Base-by-base conservation (phyloP, 2,113 vertebrate genomes). In the Syngnathus scovelli region DNA sequence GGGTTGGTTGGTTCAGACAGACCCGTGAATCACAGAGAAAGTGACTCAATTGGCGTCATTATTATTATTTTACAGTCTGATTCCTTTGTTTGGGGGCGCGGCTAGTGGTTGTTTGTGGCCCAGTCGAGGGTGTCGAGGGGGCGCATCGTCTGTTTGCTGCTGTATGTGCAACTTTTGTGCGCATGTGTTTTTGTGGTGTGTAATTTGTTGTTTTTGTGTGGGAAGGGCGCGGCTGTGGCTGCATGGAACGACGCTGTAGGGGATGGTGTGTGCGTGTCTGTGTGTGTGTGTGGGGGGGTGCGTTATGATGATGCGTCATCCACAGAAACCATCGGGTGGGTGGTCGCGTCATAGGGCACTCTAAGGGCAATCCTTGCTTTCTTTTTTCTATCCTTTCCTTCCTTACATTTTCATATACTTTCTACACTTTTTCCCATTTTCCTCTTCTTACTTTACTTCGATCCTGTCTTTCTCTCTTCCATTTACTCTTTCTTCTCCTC, bases 151-250 rank as follows among this genome's bases (percentile, higher is more conserved):
- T 33, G 27, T 33, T 33, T 33, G 27, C 27, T 33, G 27, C 27
- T 33, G 27, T 3, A 33, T 33, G 27, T 33, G 27, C 27, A 33
- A 33, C 27, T 33, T 21, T 70, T 61, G 78, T 58, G 56, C 37
- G 33, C 2, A 16, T 37, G 6, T 12, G 78, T 79, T 77, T 71
- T 80, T 70, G 70, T 64, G 74, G 69, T 62, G 84, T 85, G 83
- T 87, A 85, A 88, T 89, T 88, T 83, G 86, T 87, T 88, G 85
- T 83, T 86, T 88, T 86, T 80, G 77, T 69, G 84, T 66, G 55
- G 65, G 68, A 81, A 85, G 86, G 87, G 86, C 76, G 88, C 78
- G 79, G 87, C 85, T 65, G 83, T 11, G 75, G 80, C 72, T 72
- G 2, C 27, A 33, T 33, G 78, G 41, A 66, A 49, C 52, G 77